These are phyloP conservation scores for Hapalemur alaotrensis DNA, from an alignment of 2,797 vertebrate genomes.

Conservation along the genomic window DNA sequence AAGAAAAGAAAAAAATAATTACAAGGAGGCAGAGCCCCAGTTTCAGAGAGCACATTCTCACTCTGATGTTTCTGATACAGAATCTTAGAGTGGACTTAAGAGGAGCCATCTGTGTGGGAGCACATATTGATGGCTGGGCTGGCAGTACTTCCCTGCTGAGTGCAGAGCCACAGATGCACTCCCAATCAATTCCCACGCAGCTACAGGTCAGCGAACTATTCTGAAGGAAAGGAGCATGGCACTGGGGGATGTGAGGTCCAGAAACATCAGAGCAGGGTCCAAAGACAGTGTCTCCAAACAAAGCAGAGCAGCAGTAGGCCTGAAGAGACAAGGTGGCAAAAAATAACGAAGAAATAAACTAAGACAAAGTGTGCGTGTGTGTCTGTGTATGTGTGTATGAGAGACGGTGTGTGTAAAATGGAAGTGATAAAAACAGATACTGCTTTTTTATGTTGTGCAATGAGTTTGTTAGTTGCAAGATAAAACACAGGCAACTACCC, in stretches of 20 bases:
- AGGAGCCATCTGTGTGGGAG: slow-evolving; percentile 66
- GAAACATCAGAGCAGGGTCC: not conserved
- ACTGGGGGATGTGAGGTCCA: not conserved
- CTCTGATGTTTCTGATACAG: not conserved
- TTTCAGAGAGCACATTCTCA: not conserved
- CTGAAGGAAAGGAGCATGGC: not conserved
- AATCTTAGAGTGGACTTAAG: slow-evolving; percentile 23
- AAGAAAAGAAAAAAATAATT: not conserved
- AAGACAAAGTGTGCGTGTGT: not conserved
- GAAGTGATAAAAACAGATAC: not conserved
- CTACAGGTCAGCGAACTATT: not conserved
- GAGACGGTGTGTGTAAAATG: not conserved
- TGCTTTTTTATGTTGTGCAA: not conserved
- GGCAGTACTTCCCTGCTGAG: slow-evolving; percentile 66
- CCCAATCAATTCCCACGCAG: slow-evolving; percentile 15
- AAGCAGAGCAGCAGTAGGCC: not conserved
- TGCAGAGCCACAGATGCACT: slow-evolving; percentile 71
- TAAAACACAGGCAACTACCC: not conserved
- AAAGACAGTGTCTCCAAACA: not conserved
- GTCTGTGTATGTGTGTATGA: not conserved
- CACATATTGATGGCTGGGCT: slow-evolving; percentile 64
- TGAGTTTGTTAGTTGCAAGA: not conserved
- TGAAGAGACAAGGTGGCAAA: not conserved
- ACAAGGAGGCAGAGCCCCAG: not conserved
- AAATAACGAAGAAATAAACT: not conserved